Evolutionary conservation across 2,113 vertebrate species (phyloP), one percentile per base, ranked within the genome.

Genomic region (Stigmatopora argus): DNA sequence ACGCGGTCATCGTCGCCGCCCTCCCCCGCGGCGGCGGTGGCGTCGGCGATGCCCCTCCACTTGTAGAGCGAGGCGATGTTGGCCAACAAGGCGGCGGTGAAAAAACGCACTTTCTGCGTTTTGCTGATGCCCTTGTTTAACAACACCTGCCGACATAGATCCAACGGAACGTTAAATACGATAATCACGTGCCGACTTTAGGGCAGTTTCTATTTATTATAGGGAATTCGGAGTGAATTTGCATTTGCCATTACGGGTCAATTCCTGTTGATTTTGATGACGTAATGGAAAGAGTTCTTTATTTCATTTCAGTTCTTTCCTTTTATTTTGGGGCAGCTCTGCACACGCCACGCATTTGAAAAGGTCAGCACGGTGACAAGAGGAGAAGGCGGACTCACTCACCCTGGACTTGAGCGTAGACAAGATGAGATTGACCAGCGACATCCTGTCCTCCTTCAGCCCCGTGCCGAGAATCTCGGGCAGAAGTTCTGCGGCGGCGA

Each of bases 91-190:
- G 90, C 89, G 0, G 92, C 85, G 0, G 90, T 93, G 66, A 98
- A 99, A 78, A 99, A 96, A 0, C 90, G 94, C 17, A 99, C 91
- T 69, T 98, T 99, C 89, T 98, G 95, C 0, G 96, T 98, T 83
- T 98, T 99, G 47, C 84, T 97, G 60, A 98, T 75, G 1, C 62
- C 89, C 77, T 91, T 96, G 82, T 94, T 96, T 63, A 92, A 88
- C 62, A 98, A 83, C 21, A 98, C 93, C 96, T 99, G 76, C 21
- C 79, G 69, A 13, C 3, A 44, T 71, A 71, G 35, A 3, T 51
- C 5, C 0, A 59, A 60, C 19, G 1, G 21, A 8, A 52, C 10
- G 7, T 47, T 47, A 47, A 47, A 47, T 47, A 13, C 12, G 15
- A 47, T 14, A 11, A 47, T 13, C 12, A 47, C 15, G 0, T 47